Evolutionary conservation across 2,113 vertebrate species (phyloP).

Genomic region (Pelecanoides urinatrix): DNA sequence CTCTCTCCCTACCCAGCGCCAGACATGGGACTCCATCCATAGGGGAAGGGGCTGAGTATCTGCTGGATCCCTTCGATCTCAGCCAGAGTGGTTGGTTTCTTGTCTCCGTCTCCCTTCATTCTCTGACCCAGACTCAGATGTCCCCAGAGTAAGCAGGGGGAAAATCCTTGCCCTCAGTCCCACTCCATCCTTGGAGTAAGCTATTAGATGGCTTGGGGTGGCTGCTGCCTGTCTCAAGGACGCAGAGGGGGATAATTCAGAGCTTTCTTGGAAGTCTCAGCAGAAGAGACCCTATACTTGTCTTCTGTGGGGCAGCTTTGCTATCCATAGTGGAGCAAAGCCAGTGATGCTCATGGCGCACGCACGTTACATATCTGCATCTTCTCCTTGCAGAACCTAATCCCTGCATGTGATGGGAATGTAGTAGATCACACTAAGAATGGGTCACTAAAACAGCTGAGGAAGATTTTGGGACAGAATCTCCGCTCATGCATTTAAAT

Average conservation of each 20-base stretch:
- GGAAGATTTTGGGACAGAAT: background rate
- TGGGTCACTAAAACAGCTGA: background rate
- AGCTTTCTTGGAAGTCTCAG: background rate
- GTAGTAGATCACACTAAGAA: background rate
- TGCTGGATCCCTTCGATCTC: background rate
- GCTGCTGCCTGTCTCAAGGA: background rate
- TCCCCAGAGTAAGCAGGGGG: background rate
- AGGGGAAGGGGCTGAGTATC: background rate
- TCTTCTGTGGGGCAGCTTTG: background rate
- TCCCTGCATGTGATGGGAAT: background rate
- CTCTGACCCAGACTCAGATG: background rate
- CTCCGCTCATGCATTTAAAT: background rate
- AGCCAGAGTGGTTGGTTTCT: background rate
- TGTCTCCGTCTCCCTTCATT: background rate
- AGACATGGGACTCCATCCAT: background rate
- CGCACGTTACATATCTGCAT: fast-evolving
- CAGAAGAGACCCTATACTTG: background rate
- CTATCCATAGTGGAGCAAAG: background rate
- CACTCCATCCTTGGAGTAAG: background rate
- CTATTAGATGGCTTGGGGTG: background rate
- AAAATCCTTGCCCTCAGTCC: background rate
- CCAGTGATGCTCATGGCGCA: background rate
- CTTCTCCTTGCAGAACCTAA: background rate
- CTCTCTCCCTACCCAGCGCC: background rate
- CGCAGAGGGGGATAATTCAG: background rate